phyloP scores from a whole-genome alignment of 2,113 vertebrate genomes.

The Colossoma macropomum region DNA sequence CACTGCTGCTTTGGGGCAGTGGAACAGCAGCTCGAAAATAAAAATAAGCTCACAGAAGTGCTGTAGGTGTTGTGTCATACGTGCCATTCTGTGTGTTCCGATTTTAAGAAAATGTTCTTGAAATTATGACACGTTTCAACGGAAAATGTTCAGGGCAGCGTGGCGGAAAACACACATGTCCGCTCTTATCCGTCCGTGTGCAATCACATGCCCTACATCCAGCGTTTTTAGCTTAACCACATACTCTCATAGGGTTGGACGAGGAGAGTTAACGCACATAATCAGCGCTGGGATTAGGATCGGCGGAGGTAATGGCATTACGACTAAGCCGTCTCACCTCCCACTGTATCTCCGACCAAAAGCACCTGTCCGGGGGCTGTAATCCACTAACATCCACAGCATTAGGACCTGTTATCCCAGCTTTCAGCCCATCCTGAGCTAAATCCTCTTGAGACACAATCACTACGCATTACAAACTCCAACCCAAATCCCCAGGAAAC shows the following conservation, averaged over 20 bases:
- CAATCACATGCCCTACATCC: conserved; percentile 12
- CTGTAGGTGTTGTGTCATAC: not conserved
- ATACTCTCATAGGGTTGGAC: not conserved
- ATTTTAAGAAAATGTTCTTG: not conserved
- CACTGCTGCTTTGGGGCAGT: conserved; percentile 9
- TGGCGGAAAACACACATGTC: not conserved
- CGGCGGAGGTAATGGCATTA: conserved; percentile 40
- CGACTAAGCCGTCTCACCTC: conserved; percentile 23
- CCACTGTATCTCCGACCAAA: conserved; percentile 16
- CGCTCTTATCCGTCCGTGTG: not conserved
- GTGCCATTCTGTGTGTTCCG: not conserved
- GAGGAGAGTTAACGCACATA: conserved; percentile 1
- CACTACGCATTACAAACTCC: conserved; percentile 36
- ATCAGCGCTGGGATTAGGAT: conserved; percentile 21
- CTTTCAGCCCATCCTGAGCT: conserved; percentile 43
- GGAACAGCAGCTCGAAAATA: not conserved
- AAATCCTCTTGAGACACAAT: conserved; percentile 47
- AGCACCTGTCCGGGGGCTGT: conserved; percentile 40
- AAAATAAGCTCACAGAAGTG: not conserved
- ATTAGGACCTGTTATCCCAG: conserved; percentile 49
- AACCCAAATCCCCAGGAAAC: conserved; percentile 20
- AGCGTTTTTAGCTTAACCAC: not conserved
- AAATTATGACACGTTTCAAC: not conserved
- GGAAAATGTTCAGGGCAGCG: not conserved
- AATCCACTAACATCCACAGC: conserved; percentile 34